Percentiles rank a stretch among this genome's conserved stretches.
Conservation (phyloP, 1,140 invertebrate genomes). For the Pseudomyrmex cubaensis region DNA sequence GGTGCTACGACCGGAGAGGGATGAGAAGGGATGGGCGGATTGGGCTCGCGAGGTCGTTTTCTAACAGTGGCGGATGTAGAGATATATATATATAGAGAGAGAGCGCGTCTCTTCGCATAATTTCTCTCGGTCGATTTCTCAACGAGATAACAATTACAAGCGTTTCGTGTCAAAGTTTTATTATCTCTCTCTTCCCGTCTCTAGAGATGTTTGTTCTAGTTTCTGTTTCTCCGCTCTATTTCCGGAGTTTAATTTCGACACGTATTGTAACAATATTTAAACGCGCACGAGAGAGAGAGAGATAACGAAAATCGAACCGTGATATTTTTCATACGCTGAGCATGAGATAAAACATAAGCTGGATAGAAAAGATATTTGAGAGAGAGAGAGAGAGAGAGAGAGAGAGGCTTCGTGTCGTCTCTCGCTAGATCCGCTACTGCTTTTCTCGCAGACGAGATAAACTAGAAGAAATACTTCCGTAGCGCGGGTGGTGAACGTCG, state of each 20-base stretch:
- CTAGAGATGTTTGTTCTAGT: no score
- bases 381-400: no score
- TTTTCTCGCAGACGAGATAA: slow-evolving; percentile 47
- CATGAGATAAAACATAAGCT: no score
- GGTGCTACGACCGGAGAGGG: neutral
- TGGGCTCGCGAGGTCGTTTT: slow-evolving; percentile 12
- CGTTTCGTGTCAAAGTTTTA: no score
- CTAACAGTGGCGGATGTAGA: neutral
- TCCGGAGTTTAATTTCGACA: no score
- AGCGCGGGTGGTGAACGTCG: slow-evolving; percentile 5
- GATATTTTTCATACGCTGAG: neutral
- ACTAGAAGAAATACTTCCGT: slow-evolving; percentile 29
- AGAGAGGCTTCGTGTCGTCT: no score
- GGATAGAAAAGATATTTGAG: neutral
- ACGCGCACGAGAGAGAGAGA: neutral
- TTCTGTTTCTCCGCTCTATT: no score
- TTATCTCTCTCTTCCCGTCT: no score
- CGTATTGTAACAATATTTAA: no score
- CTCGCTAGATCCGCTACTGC: slow-evolving; percentile 1
- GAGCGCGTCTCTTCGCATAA: neutral
- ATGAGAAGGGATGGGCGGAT: slow-evolving; percentile 3
- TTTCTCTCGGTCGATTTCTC: slow-evolving; percentile 22
- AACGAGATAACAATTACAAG: no score
- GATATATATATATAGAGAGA: neutral
- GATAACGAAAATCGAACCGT: neutral